Conservation (phyloP, 2,113 vertebrate species). For the Irena cyanogastra region DNA sequence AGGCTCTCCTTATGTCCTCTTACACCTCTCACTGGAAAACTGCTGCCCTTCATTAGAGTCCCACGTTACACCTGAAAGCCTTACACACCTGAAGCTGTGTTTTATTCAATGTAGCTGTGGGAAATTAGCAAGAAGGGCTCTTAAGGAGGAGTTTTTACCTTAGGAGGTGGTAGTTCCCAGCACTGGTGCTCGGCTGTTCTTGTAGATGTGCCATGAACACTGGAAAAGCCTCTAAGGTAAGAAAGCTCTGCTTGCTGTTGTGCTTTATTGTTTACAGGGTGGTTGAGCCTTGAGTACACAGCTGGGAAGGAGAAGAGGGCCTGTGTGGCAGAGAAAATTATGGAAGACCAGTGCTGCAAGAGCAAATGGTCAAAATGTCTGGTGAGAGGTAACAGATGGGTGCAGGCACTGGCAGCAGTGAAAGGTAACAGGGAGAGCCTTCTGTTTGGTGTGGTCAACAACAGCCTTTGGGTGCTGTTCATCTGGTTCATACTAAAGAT, state of each 20-base stretch:
- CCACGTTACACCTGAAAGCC: fast-evolving
- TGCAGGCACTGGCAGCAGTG: not conserved
- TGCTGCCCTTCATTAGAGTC: not conserved
- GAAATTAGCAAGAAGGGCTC: not conserved
- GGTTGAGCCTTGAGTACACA: not conserved
- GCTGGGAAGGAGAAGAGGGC: not conserved
- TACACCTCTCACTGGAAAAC: not conserved
- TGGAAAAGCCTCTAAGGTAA: not conserved
- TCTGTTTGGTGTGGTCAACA: not conserved
- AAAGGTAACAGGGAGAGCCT: not conserved
- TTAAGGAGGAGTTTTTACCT: not conserved
- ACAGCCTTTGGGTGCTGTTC: not conserved
- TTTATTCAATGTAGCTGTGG: not conserved
- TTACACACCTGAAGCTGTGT: not conserved
- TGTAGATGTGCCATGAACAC: fast-evolving
- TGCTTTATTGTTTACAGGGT: not conserved
- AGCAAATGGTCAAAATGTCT: not conserved
- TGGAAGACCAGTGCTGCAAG: not conserved
- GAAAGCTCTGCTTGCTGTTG: not conserved
- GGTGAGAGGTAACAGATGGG: not conserved
- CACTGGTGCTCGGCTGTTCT: fast-evolving
- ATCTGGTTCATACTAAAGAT: not conserved
- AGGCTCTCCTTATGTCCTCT: not conserved
- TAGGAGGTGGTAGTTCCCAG: fast-evolving
- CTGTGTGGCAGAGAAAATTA: not conserved